Percentiles rank a stretch among this genome's conserved stretches.
Conservation (phyloP, 2,888 invertebrate genomes). For the Drosophila borborema region DNA sequence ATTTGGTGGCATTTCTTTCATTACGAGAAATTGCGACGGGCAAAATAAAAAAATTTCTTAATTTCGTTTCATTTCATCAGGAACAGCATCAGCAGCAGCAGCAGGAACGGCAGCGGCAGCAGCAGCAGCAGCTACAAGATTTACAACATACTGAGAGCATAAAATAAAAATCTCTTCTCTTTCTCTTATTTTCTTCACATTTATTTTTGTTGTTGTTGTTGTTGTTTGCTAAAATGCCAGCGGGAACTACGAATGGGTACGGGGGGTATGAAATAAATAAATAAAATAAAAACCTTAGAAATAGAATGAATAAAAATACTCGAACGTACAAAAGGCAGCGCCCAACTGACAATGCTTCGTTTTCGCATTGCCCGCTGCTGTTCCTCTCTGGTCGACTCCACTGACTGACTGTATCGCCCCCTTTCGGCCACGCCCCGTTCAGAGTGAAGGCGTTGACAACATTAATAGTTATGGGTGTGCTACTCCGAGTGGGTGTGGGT, state of each 20-base stretch:
- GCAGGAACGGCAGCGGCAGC: slow-evolving; percentile 39
- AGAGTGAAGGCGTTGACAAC: slow-evolving; percentile 67
- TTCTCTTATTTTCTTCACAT: slow-evolving; percentile 14
- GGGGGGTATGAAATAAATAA: slow-evolving; percentile 61
- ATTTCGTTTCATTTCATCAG: slow-evolving; percentile 78
- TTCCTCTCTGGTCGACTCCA: background rate
- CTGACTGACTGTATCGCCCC: slow-evolving; percentile 2
- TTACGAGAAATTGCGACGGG: slow-evolving; percentile 69
- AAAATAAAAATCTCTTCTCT: slow-evolving; percentile 72
- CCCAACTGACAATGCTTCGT: slow-evolving; percentile 43
- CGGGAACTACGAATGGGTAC: slow-evolving; percentile 29
- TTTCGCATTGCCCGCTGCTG: slow-evolving; percentile 12
- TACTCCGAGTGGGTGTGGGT: background rate
- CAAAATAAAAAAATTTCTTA: slow-evolving; percentile 70
- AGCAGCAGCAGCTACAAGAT: slow-evolving; percentile 68
- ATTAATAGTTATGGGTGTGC: slow-evolving; percentile 68
- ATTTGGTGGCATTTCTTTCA: slow-evolving; percentile 69
- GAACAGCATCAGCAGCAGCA: slow-evolving; percentile 35
- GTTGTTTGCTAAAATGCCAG: slow-evolving; percentile 25
- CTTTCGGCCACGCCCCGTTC: background rate
- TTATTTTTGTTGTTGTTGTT: background rate
- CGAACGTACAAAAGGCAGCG: slow-evolving; percentile 69
- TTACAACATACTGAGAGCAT: slow-evolving; percentile 76
- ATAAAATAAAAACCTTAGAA: slow-evolving; percentile 66
- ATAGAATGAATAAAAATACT: slow-evolving; percentile 77